Percentiles rank a stretch among this genome's conserved stretches.
Evolutionary conservation across 2,888 invertebrate species (phyloP).

Genomic region (Phyto melanocephala): DNA sequence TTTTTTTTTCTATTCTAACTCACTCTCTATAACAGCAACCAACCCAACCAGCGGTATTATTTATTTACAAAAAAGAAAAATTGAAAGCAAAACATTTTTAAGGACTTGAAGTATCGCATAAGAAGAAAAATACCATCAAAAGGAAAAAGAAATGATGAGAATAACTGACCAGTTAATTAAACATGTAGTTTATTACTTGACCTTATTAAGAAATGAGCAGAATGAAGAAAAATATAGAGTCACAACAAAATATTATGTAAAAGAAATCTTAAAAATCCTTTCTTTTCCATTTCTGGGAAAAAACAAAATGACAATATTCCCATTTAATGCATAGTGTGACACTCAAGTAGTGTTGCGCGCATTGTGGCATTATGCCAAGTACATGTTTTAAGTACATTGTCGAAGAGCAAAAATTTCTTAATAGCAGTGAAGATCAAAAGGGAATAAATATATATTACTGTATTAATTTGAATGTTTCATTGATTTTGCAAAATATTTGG

Average conservation of each 20-base stretch:
- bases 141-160: neutral
- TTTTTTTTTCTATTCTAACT: neutral
- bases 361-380: constrained; percentile 60
- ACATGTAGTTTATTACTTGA: constrained; percentile 59
- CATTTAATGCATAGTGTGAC: constrained; percentile 33
- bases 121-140: neutral
- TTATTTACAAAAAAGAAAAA: neutral
- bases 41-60: neutral
- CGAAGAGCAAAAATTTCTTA: neutral
- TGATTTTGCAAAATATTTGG: too few species aligned
- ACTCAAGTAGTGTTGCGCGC: too few species aligned
- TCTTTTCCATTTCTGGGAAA: neutral
- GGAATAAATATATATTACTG: too few species aligned
- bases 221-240: neutral
- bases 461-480: too few species aligned
- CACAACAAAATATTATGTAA: constrained; percentile 3
- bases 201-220: constrained; percentile 18
- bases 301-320: constrained; percentile 37
- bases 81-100: constrained; percentile 15
- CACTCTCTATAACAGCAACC: neutral
- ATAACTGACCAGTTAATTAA: constrained; percentile 59
- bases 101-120: neutral
- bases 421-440: too few species aligned
- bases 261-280: constrained; percentile 13
- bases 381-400: constrained; percentile 34